Evolutionary conservation across 2,888 invertebrate genomes (phyloP), one percentile per base, ranked within the genome.

Genomic region (Dryobota labecula): DNA sequence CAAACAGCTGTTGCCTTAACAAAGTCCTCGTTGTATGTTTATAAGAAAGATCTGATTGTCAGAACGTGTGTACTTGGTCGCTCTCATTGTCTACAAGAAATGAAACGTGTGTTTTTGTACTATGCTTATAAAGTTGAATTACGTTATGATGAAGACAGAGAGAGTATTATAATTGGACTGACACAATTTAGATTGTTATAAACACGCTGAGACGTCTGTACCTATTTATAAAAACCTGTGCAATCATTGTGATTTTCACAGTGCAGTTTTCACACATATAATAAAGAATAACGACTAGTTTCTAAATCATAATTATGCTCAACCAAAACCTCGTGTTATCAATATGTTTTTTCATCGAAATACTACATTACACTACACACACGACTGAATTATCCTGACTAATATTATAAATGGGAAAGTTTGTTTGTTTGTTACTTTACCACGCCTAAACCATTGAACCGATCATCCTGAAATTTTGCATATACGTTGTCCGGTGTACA

Each of bases 21-120:
- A 79, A 76, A 64, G 71, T 45, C 53, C 61, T 79, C 67, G 61
- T 76, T 69, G 57, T 71, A 24, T 49, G 69, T 49, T 80, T 73
- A 76, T 82, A 79, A 82, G 56, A 71, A 83, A 79, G 47, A 76
- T 54, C 71, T 70, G 70, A 82, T 68, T 80, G 64, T 51, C 76
- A 53, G 58, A 69, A 79, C 76, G 72, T 73, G 68, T 51, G 71
- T 49, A 36, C 38, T 60, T 43, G 45, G 60, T 60, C 6, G 20
- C 8, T 43, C n/a, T 47, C 27, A 47, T 63, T 43, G 30, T 30
- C 15, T 49, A 18, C 9, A 61, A 51, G 27, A 74, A 68, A 61
- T 33, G 49, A 41, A 45, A 51, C n/a, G 43, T 38, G 18, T 66
- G 53, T 76, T 62, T 76, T 73, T 67, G 30, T 73, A 58, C 30